Base-by-base conservation (phyloP, 2,797 vertebrate species). In the Margarornis squamiger region DNA sequence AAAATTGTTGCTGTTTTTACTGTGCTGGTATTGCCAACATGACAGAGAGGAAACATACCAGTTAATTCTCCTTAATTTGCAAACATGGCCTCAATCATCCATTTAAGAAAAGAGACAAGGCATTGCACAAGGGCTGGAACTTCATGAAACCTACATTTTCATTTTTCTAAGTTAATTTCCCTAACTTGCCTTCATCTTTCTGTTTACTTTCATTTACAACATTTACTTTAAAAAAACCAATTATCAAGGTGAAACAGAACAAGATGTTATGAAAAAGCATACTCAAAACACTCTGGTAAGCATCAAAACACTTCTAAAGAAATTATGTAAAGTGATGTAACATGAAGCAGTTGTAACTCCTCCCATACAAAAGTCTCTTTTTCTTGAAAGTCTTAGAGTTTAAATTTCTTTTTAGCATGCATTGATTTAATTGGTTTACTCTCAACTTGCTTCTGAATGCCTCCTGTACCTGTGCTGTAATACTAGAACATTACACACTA, bases 181-280 rank as follows among this genome's bases (percentile, higher is more conserved):
- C 61, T 68, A 46, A 30, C 36, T 91, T 91, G 61, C 61, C 68
- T 89, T 85, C 38, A 87, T 73, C 59, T 89, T 94, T 92, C 63
- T 92, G 70, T 94, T 94, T 88, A 85, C 34, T 34, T 77, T 76
- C 74, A 85, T 89, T 93, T 73, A 70, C 45, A 85, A 88, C 18
- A 78, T 84, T 93, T 91, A 68, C 74, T 84, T 91, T 65, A 93
- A 80, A 65, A 74, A 73, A 96, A 76, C 36, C 45, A 82, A 91
- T 89, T 87, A 77, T 65, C 41, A 67, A 89, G 68, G 65, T 82
- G 51, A 61, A 94, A 85, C 24, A 85, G 71, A 95, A 80, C 71
- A 93, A 82, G 65, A 90, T 65, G 52, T 43, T 95, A 67, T 61
- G 61, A 96, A 91, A 89, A 15, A 61, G 4, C 3, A 1, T 49